Percentiles rank a stretch among this genome's conserved stretches.
Evolutionary conservation across 35 echinoderm and acorn worm species (phyloP).

Genomic region (Lytechinus pictus): DNA sequence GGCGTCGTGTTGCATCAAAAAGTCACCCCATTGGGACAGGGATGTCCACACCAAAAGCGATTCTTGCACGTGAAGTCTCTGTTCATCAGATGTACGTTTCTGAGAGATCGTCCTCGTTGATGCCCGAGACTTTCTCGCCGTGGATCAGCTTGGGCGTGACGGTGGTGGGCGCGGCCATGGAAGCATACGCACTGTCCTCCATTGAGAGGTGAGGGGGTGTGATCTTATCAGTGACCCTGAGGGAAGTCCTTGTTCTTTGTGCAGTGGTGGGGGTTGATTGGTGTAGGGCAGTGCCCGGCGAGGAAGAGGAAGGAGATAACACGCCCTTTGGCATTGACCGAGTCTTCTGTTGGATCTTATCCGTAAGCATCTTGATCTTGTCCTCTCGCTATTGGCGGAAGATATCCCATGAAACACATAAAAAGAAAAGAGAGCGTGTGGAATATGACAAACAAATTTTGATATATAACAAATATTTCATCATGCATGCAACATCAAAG

Average conservation of each 20-base stretch:
- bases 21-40: background rate
- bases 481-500: too few relatives aligned
- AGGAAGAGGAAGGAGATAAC: background rate
- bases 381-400: conserved; percentile 73
- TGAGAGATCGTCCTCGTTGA: conserved; percentile 92
- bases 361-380: conserved; percentile 79
- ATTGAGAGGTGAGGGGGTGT: conserved; percentile 79
- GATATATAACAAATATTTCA: too few relatives aligned
- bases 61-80: too few relatives aligned
- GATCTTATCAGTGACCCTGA: conserved; percentile 68
- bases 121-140: conserved; percentile 62
- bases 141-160: conserved; percentile 55
- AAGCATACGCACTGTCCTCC: conserved; percentile 96
- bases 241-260: conserved; percentile 52
- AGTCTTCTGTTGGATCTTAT: conserved; percentile 71
- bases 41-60: background rate
- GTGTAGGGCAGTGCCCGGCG: background rate
- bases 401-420: background rate
- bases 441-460: too few relatives aligned
- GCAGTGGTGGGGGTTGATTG: conserved; percentile 34
- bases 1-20: background rate
- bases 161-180: conserved; percentile 65
- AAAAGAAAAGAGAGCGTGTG: background rate
- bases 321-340: conserved; percentile 52
- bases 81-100: conserved; percentile 92